Evolutionary conservation across 1,140 invertebrate species (phyloP).

Genomic region (Chironomus tepperi): DNA sequence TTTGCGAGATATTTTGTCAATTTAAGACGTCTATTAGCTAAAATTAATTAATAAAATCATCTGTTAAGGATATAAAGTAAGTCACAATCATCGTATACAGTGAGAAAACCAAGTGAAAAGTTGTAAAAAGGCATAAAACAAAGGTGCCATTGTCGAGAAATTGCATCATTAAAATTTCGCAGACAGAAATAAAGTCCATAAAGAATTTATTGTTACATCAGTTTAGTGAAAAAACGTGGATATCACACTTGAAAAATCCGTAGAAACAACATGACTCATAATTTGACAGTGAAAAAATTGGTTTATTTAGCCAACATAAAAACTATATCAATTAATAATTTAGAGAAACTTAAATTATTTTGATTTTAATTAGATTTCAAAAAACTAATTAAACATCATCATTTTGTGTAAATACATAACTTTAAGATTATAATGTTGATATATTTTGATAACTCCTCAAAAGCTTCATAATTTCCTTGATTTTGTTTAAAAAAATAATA

Average conservation of each 20-base stretch:
- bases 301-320: background rate
- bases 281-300: constrained; percentile 5
- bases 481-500: background rate
- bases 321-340: background rate
- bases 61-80: no score
- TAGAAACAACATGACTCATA: background rate
- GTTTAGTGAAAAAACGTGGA: background rate
- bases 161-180: no score
- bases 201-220: background rate
- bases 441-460: background rate
- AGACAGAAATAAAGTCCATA: no score
- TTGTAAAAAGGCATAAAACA: no score
- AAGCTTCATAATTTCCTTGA: background rate
- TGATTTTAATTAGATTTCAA: constrained; percentile 23
- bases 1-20: no score
- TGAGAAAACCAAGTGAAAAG: no score
- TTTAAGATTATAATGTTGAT: background rate
- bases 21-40: no score
- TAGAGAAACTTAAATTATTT: background rate
- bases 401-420: background rate
- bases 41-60: no score
- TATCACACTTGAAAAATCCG: background rate
- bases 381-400: background rate
- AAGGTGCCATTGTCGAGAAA: no score
- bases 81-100: no score